Evolutionary conservation across 2,797 vertebrate species (phyloP), one percentile per base, ranked within the genome.

Genomic region (Phrynocephalus forsythii): DNA sequence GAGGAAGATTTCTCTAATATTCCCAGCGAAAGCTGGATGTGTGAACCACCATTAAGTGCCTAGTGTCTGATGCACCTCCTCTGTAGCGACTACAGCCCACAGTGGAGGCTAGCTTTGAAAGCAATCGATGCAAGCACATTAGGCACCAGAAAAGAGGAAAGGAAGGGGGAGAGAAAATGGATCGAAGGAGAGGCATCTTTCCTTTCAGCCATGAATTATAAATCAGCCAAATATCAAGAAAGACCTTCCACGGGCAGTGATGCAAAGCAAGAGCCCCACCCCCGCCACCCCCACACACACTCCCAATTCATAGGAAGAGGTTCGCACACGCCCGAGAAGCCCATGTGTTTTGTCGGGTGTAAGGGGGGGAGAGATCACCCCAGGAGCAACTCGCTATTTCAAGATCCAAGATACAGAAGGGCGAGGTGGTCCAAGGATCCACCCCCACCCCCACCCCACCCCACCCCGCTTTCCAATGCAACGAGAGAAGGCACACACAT

Each of bases 151-250:
- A 82, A 10, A 79, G 87, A 90, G 92, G 90, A 88, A 90, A 92
- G 95, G 92, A 89, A 84, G 92, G 92, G 90, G 72, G n/a, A 84
- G n/a, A 85, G 90, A 90, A 79, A 88, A 84, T 88, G 87, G 87
- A 89, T 87, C 85, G 91, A 85, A 92, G 76, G 89, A 79, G 91
- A 91, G 90, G 91, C 96, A 80, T 95, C 95, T 91, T 91, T 89
- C 92, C 95, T 95, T 95, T 94, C 95, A 93, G 96, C 96, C 96
- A 96, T 96, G 95, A 96, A 97, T 96, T 92, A 95, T 91, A 91
- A 90, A 94, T 91, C 93, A 91, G 91, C 94, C 94, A 84, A 92
- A 95, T 90, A 93, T 26, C 92, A 89, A 93, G 88, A 69, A 78
- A 71, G 85, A 87, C 79, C 89, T 86, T 30, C 90, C 92, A 87